Percentiles rank a stretch among this genome's conserved stretches.
phyloP scores from a whole-genome alignment of 2,888 invertebrate genomes.

The Drosophila maculinotata region DNA sequence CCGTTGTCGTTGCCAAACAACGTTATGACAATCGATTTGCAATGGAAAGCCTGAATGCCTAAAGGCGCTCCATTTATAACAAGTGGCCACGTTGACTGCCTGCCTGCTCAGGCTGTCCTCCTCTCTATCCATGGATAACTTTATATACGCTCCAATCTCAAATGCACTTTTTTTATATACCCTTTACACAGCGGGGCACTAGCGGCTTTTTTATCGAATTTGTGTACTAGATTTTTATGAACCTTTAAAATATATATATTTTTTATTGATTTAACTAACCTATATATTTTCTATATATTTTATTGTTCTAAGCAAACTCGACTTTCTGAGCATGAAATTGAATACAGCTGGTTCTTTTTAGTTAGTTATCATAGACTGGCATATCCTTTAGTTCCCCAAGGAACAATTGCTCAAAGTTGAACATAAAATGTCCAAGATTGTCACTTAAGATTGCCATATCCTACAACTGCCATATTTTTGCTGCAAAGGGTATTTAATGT shows the following conservation, averaged over 20 bases:
- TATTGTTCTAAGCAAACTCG: background rate
- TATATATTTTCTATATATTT: background rate
- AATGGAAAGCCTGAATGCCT: constrained; percentile 76
- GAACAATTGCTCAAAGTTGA: background rate
- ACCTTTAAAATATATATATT: background rate
- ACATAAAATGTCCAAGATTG: no score
- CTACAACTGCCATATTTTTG: background rate
- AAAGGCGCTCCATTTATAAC: constrained; percentile 79
- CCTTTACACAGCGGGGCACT: background rate
- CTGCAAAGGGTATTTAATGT: constrained; percentile 27
- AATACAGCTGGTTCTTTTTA: background rate
- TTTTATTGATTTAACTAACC: background rate
- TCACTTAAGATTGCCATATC: background rate
- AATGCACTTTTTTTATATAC: constrained; percentile 44
- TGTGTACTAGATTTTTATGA: background rate
- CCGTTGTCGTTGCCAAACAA: constrained; percentile 42
- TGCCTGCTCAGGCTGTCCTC: constrained; percentile 4
- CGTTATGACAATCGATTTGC: constrained; percentile 82
- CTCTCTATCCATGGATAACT: constrained; percentile 44
- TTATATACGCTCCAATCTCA: constrained; percentile 47
- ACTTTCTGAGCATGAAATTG: background rate
- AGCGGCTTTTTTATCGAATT: background rate
- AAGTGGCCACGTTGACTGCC: constrained; percentile 66
- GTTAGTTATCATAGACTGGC: background rate
- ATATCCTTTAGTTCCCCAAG: no score